Percentiles rank a stretch among this genome's conserved stretches.
phyloP scores from a whole-genome alignment of 2,888 invertebrate genomes.

The Megalurothrips usitatus region DNA sequence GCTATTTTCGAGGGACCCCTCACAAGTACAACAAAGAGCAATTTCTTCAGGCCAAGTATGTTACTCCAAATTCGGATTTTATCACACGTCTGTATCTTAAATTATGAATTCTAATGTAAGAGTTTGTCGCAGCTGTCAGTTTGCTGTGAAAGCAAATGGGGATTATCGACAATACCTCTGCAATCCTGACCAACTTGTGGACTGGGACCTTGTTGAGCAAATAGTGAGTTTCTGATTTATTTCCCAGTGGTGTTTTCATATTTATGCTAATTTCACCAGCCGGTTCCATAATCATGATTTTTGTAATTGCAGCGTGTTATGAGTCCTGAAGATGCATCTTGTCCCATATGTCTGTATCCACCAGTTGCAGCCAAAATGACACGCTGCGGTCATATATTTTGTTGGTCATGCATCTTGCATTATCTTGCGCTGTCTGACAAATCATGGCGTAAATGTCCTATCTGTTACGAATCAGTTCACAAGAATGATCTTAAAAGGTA shows the following conservation, averaged over 20 bases:
- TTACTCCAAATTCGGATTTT: slow-evolving; percentile 31
- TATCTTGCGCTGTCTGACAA: slow-evolving; percentile 83
- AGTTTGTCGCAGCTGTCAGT: slow-evolving; percentile 73
- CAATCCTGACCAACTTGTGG: slow-evolving; percentile 83
- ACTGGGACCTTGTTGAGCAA: slow-evolving; percentile 90
- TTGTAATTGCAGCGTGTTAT: slow-evolving; percentile 53
- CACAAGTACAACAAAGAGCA: slow-evolving; percentile 88
- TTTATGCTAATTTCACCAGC: not conserved
- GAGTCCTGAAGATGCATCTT: slow-evolving; percentile 64
- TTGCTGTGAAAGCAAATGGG: slow-evolving; percentile 78
- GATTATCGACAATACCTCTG: slow-evolving; percentile 72
- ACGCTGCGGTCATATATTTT: slow-evolving; percentile 91
- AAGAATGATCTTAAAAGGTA: slow-evolving; percentile 79
- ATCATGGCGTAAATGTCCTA: slow-evolving; percentile 80
- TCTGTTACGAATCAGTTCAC: slow-evolving; percentile 80
- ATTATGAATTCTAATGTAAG: not conserved
- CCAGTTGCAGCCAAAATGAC: slow-evolving; percentile 89
- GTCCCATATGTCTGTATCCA: slow-evolving; percentile 87
- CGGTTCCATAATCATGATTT: slow-evolving; percentile 2
- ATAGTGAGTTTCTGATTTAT: slow-evolving; percentile 60
- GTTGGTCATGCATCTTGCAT: slow-evolving; percentile 93
- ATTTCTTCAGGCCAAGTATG: slow-evolving; percentile 90
- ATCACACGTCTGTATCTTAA: not conserved
- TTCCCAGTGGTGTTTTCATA: slow-evolving; percentile 25
- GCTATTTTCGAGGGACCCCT: slow-evolving; percentile 49